Base-by-base conservation (phyloP, 1,140 invertebrate genomes). In the Rhysida immarginata region DNA sequence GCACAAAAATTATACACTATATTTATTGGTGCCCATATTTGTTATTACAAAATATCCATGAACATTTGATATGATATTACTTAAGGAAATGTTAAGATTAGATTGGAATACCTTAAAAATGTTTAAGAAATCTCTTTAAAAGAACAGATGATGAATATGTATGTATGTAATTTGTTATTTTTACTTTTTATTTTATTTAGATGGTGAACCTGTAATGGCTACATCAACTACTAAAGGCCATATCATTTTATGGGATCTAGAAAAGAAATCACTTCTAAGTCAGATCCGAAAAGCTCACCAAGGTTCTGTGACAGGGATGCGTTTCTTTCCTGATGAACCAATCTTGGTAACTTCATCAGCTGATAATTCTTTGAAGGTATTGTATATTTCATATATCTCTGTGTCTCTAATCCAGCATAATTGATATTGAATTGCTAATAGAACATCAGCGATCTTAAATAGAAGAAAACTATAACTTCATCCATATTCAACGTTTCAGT, bases 191-290 rank as follows among this genome's bases (percentile, higher is more conserved):
- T 41, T 41, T 41, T 16, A 58, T 55, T 41, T 55, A 69, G 92
- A 97, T 73, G 87, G 82, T 1, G 74, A 79, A 51, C 83, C 87
- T 0, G 79, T 94, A 5, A 86, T 97, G 84, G 80, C 86, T 0
- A 84, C 87, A 27, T 85, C 86, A 11, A 89, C 82, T 70, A 64
- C 75, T 16, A 54, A 62, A 26, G 77, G 77, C 5, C 86, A 96
- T 64, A 78, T 97, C 61, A 87, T 89, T 0, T 76, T 96, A 62
- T 98, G 95, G 95, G 82, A 97, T 73, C 75, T 97, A 29, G 90
- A 97, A 67, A 80, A 93, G 55, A 79, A 77, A 60, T 80, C 78
- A 66, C 78, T 95, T 1, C 74, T 79, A 21, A 81, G 79, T 63
- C 85, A 90, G 66, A 74, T 90, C 18, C 64, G 78, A 55, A 65